Conservation (phyloP, 1,140 invertebrate species). For the Formica selysi region DNA sequence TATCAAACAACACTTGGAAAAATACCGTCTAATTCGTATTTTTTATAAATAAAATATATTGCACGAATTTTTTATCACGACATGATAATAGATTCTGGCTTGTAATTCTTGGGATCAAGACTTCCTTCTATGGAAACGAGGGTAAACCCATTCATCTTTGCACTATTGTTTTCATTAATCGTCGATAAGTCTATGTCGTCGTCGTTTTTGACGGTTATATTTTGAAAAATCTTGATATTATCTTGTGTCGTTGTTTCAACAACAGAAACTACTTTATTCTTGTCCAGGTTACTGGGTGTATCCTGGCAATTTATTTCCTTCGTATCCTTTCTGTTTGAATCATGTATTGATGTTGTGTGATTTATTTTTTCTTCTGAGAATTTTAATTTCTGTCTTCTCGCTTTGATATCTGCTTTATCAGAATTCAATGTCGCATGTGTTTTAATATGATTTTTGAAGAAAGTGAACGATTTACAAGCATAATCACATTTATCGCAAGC, state of each 20-base stretch:
- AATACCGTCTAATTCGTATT: neutral
- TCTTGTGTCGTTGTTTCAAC: neutral
- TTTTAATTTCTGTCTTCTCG: neutral
- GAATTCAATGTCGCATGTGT: neutral
- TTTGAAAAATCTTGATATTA: neutral
- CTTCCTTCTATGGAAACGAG: constrained; percentile 8
- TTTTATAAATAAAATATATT: constrained; percentile 19
- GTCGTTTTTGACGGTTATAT: neutral
- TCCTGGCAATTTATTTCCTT: constrained; percentile 11
- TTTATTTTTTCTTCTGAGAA: neutral
- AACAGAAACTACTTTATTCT: neutral
- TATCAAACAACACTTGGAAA: neutral
- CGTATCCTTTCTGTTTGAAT: neutral
- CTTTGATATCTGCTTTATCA: neutral
- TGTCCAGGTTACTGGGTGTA: neutral
- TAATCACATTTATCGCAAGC: constrained; percentile 72
- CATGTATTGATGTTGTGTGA: neutral
- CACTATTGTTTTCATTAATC: neutral
- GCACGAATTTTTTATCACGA: constrained; percentile 22
- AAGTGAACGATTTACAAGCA: constrained; percentile 52
- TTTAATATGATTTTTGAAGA: constrained; percentile 62
- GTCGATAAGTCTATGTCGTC: neutral
- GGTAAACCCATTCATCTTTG: constrained; percentile 29
- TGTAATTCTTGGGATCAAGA: neutral
- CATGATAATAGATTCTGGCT: constrained; percentile 5